Evolutionary conservation across 2,113 vertebrate species (phyloP).

Genomic region (Gavia stellata): DNA sequence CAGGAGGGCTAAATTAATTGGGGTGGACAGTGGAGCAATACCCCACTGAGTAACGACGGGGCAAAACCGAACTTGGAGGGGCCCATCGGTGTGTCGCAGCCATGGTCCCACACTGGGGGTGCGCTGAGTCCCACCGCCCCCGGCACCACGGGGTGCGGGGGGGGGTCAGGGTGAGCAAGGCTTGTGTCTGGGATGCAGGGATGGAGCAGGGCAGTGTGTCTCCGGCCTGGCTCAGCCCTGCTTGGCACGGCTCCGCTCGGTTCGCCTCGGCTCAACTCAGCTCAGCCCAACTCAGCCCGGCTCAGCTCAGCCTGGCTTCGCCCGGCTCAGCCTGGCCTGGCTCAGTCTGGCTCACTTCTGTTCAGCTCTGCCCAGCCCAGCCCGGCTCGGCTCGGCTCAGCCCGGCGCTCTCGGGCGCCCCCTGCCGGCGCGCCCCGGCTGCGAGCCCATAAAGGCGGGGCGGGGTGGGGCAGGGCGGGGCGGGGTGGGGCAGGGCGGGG

Average conservation of each 20-base stretch:
- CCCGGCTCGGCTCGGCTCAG: not conserved
- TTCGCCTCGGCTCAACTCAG: not conserved
- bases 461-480: not conserved
- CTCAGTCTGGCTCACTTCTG: not conserved
- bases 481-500: not conserved
- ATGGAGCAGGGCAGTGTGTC: not conserved
- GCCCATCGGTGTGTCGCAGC: not conserved
- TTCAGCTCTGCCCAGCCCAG: not conserved
- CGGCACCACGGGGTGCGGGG: no score
- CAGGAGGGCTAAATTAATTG: slow-evolving; percentile 19
- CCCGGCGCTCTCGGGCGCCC: not conserved
- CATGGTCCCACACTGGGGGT: not conserved
- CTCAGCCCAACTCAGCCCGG: not conserved
- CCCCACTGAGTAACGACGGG: slow-evolving; percentile 47
- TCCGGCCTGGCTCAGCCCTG: no score
- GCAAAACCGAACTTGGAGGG: not conserved
- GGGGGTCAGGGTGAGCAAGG: no score
- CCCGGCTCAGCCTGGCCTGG: fast-evolving
- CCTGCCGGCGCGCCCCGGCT: not conserved
- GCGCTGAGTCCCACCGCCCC: not conserved
- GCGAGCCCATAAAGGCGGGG: not conserved
- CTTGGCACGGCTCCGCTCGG: not conserved
- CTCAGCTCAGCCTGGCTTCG: no score
- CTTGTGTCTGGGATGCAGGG: no score
- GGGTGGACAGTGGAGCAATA: slow-evolving; percentile 31